Evolutionary conservation across 2,797 vertebrate species (phyloP).

Genomic region (Helostoma temminkii): DNA sequence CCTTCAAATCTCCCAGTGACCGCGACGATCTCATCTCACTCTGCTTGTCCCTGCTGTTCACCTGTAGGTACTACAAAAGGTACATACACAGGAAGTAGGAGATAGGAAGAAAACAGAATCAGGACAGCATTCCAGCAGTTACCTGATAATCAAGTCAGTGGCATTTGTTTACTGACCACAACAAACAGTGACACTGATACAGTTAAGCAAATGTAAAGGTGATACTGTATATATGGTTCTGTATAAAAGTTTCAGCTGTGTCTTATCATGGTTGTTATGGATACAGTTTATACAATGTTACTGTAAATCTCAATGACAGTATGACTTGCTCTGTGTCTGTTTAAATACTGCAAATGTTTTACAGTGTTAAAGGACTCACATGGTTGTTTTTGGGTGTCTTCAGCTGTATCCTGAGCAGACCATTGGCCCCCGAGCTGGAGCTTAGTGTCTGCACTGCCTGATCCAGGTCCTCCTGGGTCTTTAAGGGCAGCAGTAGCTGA

Average conservation of each 20-base stretch:
- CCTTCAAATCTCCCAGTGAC: constrained; percentile 93
- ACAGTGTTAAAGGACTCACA: constrained; percentile 76
- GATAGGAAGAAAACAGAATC: constrained; percentile 6
- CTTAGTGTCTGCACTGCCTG: constrained; percentile 86
- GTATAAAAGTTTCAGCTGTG: not conserved
- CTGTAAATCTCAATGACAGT: not conserved
- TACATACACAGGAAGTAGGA: not conserved
- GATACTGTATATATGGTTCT: not conserved
- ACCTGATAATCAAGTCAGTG: constrained; percentile 19
- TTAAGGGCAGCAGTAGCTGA: constrained; percentile 89
- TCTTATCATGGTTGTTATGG: not conserved
- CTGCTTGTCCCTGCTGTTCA: constrained; percentile 90
- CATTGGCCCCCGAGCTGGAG: constrained; percentile 85
- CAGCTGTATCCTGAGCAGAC: constrained; percentile 88
- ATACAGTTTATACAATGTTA: not conserved
- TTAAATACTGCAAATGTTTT: not conserved
- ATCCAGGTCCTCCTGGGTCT: constrained; percentile 94
- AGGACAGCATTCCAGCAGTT: constrained; percentile 42
- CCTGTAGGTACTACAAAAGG: constrained; percentile 86
- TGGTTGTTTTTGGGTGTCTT: constrained; percentile 91
- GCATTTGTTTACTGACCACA: constrained; percentile 6
- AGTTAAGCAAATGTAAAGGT: not conserved
- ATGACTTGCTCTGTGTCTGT: not conserved
- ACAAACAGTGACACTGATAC: not conserved
- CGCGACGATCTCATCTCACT: constrained; percentile 92